Conservation (phyloP, 2,113 vertebrate species). For the Plectropomus leopardus region DNA sequence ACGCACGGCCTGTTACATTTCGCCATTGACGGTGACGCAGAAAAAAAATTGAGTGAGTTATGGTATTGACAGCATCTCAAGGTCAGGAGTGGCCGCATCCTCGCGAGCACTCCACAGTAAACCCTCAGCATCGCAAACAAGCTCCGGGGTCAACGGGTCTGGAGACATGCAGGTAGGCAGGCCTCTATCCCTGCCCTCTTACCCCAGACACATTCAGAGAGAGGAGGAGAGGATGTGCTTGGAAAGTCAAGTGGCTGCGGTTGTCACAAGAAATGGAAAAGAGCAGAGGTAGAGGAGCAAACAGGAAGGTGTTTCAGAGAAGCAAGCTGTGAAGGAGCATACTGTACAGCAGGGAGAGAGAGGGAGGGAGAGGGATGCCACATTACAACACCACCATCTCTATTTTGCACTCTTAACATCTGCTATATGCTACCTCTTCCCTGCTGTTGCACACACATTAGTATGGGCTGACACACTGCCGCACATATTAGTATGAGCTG, state of each 20-base stretch:
- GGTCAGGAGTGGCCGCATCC: conserved; percentile 57
- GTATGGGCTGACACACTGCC: conserved; percentile 66
- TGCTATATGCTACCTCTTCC: conserved; percentile 54
- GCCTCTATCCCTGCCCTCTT: conserved; percentile 36
- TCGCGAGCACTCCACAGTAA: conserved; percentile 7
- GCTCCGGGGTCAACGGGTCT: conserved; percentile 48
- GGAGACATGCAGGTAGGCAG: conserved; percentile 26
- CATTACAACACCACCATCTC: conserved; percentile 54
- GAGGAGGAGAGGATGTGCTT: conserved; percentile 40
- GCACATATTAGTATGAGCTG: conserved; percentile 76
- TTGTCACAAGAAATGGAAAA: conserved; percentile 34
- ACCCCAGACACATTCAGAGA: conserved; percentile 36
- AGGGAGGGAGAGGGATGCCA: conserved; percentile 22
- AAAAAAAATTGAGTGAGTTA: conserved; percentile 43
- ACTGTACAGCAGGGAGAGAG: not conserved
- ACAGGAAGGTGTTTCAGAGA: conserved; percentile 25
- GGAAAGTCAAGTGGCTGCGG: conserved; percentile 62
- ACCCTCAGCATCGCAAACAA: conserved; percentile 67
- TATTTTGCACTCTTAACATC: conserved; percentile 64
- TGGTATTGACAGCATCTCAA: conserved; percentile 58
- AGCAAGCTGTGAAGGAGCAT: conserved; percentile 11
- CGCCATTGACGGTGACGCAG: not conserved
- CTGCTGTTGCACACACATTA: conserved; percentile 60
- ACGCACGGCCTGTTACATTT: not conserved
- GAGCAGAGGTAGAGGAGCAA: conserved; percentile 21